A percentile compares a stretch with the other conserved stretches of the same genome.
Evolutionary conservation across 2,113 vertebrate genomes (phyloP).

Genomic region (Siniperca chuatsi): DNA sequence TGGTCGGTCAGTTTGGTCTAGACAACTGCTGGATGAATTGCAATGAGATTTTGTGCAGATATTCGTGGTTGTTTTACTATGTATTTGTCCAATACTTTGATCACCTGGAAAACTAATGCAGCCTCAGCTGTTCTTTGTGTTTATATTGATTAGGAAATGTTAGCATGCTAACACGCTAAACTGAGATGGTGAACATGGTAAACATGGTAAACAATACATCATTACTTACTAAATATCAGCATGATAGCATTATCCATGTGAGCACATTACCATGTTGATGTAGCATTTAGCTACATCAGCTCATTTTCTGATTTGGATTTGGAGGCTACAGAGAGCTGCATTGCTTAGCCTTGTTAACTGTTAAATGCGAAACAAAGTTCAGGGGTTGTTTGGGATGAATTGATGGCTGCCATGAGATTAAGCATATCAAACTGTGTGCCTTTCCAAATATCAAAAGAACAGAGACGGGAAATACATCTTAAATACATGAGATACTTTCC

Average conservation of each 20-base stretch:
- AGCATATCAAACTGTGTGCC: constrained; percentile 4
- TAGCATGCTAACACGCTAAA: neutral
- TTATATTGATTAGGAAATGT: neutral
- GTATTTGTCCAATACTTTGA: neutral
- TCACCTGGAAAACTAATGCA: neutral
- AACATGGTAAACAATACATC: no score
- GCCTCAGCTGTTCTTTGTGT: neutral
- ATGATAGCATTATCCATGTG: neutral
- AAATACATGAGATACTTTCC: constrained; percentile 23
- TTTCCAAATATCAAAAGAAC: constrained; percentile 17
- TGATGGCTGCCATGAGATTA: neutral
- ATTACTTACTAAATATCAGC: neutral
- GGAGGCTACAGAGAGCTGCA: neutral
- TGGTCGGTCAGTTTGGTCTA: neutral
- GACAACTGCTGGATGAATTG: neutral
- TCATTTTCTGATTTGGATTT: neutral
- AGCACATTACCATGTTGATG: no score
- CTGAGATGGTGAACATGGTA: neutral
- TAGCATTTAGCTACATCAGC: neutral
- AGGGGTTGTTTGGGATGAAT: neutral
- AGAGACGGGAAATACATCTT: constrained; percentile 4
- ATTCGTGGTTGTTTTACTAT: neutral
- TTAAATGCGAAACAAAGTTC: neutral
- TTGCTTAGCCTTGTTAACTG: neutral
- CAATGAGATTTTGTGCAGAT: no score